Evolutionary conservation across 2,797 vertebrate species (phyloP), one percentile per base, ranked within the genome.

Genomic region (Columba guinea): DNA sequence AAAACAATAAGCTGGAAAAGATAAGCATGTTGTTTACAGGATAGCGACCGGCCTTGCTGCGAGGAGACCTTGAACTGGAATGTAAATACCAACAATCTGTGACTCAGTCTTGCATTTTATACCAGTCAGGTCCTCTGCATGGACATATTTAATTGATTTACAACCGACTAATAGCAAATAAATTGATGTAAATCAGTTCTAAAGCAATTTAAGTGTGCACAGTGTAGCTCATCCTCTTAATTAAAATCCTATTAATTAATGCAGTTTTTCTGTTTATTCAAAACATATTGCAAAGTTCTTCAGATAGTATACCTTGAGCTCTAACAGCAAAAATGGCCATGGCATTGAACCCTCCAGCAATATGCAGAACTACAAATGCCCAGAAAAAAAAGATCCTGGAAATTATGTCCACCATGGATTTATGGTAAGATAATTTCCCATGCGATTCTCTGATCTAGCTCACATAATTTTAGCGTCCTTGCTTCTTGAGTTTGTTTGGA

Each of bases 1-100:
- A 91, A 89, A 94, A 85, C 67, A 90, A 49, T n/a, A 78, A 87
- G 32, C 62, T 75, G 76, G 51, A 65, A 59, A 92, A 95, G 77
- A 80, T 74, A 89, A 80, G 32, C 11, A 0, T 87, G 14, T 71
- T 82, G 48, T 96, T 95, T 94, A 74, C n/a, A 71, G 79, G 35
- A 79, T 20, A 52, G 34, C 2, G 15, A 68, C 55, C 83, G 58
- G 46, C 52, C 76, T 63, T 51, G 52, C 58, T 59, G 46, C 0
- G 0, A 73, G 60, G 74, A 90, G 63, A 86, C 79, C 83, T 95
- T 93, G 90, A 94, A 90, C 62, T 84, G 51, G 60, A 85, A 73
- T 60, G 71, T 62, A 71, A 89, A 49, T 58, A 73, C 59, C 87
- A 80, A 59, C 27, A 81, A 68, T 73, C 53, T 59, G 48, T 35